Evolutionary conservation across 2,113 vertebrate genomes (phyloP).

Genomic region (Myiozetetes cayanensis): DNA sequence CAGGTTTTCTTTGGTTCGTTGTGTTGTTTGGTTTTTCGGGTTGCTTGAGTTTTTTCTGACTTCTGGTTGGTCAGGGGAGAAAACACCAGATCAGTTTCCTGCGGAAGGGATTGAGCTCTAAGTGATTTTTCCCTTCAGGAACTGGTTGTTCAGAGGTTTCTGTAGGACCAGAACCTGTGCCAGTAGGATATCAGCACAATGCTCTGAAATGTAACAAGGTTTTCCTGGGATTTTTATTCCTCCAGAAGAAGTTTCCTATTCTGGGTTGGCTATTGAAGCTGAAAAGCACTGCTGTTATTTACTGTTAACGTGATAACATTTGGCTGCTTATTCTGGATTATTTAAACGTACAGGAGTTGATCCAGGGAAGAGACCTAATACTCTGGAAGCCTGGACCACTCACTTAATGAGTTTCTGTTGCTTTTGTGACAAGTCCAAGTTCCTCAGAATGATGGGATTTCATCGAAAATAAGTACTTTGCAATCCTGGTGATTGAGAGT

Average conservation of each 20-base stretch:
- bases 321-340: conserved; percentile 14
- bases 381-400: not conserved
- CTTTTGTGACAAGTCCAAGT: not conserved
- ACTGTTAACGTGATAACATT: not conserved
- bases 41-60: not conserved
- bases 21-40: not conserved
- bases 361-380: not conserved
- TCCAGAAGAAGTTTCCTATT: not conserved
- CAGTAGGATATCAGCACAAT: not conserved
- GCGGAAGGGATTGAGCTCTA: not conserved
- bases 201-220: not conserved
- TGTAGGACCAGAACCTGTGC: not conserved
- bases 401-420: not conserved
- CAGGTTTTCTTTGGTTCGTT: not conserved
- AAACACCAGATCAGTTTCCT: not conserved
- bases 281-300: conserved; percentile 1
- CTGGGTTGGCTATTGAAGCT: not conserved
- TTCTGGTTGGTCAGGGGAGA: not conserved
- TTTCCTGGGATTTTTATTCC: not conserved
- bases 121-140: not conserved
- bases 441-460: not conserved
- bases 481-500: not conserved
- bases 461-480: not conserved
- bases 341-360: not conserved
- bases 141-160: not conserved